Evolutionary conservation across 2,888 invertebrate genomes (phyloP), one percentile per base, ranked within the genome.

Genomic region (Stenurella melanura): DNA sequence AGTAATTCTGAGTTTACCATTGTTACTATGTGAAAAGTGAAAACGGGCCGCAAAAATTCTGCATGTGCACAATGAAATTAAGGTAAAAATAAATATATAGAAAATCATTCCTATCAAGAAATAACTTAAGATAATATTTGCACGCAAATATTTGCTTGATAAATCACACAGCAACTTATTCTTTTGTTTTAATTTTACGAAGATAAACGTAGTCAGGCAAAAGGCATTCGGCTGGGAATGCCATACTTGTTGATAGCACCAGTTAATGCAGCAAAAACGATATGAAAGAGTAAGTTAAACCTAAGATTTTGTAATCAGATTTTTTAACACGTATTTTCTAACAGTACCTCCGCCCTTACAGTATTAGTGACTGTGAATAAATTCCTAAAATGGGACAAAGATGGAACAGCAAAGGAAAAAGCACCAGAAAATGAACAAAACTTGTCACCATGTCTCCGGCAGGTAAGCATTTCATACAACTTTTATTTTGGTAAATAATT

Each of bases 401-500:
- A 50, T 50, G 50, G n/a, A n/a, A 6, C 3, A 6, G 50, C n/a
- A 1, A n/a, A 6, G 15, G n/a, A 17, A 2, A 7, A 7, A 42
- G 9, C 0, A 15, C 42, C 15, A 42, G 42, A 42, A 42, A 42
- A 42, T 42, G 4, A 42, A 42, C 42, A 12, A n/a, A 12, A 50
- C 12, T 50, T 50, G n/a, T 50, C 50, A 6, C 50, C 50, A n/a
- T n/a, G 50, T 17, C 18, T 64, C 0, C 42, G 19, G 6, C 64
- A 64, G 64, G 69, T 69, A 58, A 69, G 34, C 17, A 58, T 21
- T 61, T 3, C 34, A 26, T 4, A 26, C 4, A 26, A 26, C n/a
- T n/a, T n/a, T n/a, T n/a, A n/a, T n/a, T n/a, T n/a, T n/a, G n/a
- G n/a, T n/a, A n/a, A n/a, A n/a, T n/a, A n/a, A n/a, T n/a, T n/a